These are phyloP conservation scores for Drosophila nr. fundita DNA, from an alignment of 2,888 invertebrate species.

Conservation along the genomic window DNA sequence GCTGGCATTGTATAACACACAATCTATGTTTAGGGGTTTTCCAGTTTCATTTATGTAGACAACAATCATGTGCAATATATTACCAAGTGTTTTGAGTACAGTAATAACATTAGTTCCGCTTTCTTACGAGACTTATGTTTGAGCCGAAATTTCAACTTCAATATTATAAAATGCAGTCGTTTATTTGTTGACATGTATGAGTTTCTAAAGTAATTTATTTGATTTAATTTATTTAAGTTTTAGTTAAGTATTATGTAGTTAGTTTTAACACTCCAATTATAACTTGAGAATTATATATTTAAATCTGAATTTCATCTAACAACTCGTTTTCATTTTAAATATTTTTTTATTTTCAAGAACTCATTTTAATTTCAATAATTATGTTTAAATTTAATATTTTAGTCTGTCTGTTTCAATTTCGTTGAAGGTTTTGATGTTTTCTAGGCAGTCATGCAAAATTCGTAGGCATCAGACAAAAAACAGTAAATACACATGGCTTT, in stretches of 20 bases:
- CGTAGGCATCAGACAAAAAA: conserved; percentile 2
- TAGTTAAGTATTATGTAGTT: background rate
- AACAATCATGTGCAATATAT: conserved; percentile 2
- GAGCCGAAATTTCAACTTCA: background rate
- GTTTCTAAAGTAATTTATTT: background rate
- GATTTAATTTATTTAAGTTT: background rate
- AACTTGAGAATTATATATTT: background rate
- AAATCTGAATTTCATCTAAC: background rate
- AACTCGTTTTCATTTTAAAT: background rate
- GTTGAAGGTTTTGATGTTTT: background rate
- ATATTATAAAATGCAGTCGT: background rate
- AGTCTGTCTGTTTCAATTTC: background rate
- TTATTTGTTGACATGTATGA: background rate
- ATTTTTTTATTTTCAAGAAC: background rate
- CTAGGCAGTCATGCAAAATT: background rate
- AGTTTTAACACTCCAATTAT: background rate
- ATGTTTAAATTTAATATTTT: background rate
- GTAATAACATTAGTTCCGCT: background rate
- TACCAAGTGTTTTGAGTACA: background rate
- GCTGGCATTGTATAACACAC: conserved; percentile 27
- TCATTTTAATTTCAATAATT: background rate
- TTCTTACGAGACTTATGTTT: background rate
- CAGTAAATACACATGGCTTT: conserved; percentile 36
- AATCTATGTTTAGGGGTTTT: conserved; percentile 17
- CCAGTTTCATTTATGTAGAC: conserved; percentile 4